A percentile compares a stretch with the other conserved stretches of the same genome.
phyloP scores from a whole-genome alignment of 2,113 vertebrate species.

The Tenebrosternarchus preto region DNA sequence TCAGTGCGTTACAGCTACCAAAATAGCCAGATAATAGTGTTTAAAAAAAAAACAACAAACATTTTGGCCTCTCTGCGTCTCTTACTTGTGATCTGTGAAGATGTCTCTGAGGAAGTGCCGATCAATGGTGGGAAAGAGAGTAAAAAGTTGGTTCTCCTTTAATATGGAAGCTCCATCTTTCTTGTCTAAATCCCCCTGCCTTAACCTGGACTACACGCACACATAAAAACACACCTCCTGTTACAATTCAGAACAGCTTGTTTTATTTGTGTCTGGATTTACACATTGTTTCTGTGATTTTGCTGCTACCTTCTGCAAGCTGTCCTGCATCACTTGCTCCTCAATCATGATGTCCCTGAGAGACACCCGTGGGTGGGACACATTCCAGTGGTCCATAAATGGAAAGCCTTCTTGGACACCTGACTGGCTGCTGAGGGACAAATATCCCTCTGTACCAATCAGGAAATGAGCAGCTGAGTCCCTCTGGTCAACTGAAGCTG shows the following conservation, averaged over 20 bases:
- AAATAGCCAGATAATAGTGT: no score
- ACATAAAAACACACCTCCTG: conserved; percentile 47
- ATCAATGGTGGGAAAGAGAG: conserved; percentile 88
- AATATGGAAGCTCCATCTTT: conserved; percentile 85
- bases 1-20: no score
- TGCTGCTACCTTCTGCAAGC: conserved; percentile 79
- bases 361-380: conserved; percentile 81
- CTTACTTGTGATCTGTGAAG: conserved; percentile 95
- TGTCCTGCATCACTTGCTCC: conserved; percentile 88
- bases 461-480: conserved; percentile 49
- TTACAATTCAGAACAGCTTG: neutral
- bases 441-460: conserved; percentile 54
- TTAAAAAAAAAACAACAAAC: no score
- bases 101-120: conserved; percentile 89
- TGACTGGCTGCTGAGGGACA: conserved; percentile 51
- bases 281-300: no score
- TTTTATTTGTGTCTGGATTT: no score
- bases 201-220: conserved; percentile 75
- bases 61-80: neutral
- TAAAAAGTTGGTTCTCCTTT: conserved; percentile 89
- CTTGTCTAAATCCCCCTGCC: conserved; percentile 69
- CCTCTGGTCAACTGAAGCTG: conserved; percentile 21
- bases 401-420: conserved; percentile 68
- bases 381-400: conserved; percentile 89
- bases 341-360: conserved; percentile 93